Evolutionary conservation across 2,888 invertebrate genomes (phyloP).

Genomic region (Pseudococcus viburni): DNA sequence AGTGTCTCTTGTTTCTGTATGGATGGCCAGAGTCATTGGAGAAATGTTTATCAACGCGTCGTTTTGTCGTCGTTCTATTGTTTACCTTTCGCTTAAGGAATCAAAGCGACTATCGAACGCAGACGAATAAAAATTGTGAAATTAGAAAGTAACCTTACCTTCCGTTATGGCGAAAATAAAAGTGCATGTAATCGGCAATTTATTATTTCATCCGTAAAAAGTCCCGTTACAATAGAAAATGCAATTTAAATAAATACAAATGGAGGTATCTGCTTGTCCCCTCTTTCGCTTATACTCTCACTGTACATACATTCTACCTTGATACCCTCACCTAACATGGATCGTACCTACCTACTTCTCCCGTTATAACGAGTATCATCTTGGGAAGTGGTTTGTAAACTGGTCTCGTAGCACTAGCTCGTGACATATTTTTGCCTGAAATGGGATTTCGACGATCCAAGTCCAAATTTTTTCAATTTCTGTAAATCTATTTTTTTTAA

Average conservation of each 20-base stretch:
- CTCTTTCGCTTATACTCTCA: background rate
- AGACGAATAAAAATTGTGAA: slow-evolving; percentile 60
- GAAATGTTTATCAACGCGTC: slow-evolving; percentile 1
- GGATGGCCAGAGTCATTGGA: background rate
- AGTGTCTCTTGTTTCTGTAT: background rate
- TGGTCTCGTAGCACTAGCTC: background rate
- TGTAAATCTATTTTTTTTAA: too few relatives aligned
- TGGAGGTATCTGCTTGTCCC: slow-evolving; percentile 9
- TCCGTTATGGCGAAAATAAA: slow-evolving; percentile 64
- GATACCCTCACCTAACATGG: background rate
- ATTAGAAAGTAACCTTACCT: slow-evolving; percentile 60
- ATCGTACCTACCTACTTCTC: slow-evolving; percentile 20
- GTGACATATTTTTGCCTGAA: background rate
- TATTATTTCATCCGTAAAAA: slow-evolving; percentile 58
- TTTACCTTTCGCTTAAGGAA: background rate
- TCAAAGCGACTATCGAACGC: slow-evolving; percentile 10
- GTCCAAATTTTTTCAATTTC: too few relatives aligned
- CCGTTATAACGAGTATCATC: slow-evolving; percentile 44
- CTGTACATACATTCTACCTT: background rate
- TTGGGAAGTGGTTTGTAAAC: slow-evolving; percentile 42
- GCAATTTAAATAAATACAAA: slow-evolving; percentile 63
- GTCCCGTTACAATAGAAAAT: slow-evolving; percentile 64
- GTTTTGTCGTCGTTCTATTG: slow-evolving; percentile 5
- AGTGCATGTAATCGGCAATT: slow-evolving; percentile 64
- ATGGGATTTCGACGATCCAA: too few relatives aligned